phyloP scores from a whole-genome alignment of 2,888 invertebrate species.

The Drosophila sordidapex region DNA sequence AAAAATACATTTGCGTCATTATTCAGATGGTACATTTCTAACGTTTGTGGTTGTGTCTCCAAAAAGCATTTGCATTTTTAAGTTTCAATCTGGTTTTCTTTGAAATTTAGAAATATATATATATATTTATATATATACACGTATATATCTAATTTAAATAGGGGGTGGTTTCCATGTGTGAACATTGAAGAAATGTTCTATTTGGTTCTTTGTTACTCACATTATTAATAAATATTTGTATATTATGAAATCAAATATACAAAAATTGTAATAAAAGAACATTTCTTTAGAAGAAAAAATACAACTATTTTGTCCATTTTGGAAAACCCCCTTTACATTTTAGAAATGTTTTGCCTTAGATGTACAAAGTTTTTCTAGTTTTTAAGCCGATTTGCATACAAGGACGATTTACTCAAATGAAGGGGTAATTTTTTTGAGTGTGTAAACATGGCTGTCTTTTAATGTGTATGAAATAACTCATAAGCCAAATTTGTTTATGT shows the following conservation, averaged over 20 bases:
- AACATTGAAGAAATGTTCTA: neutral
- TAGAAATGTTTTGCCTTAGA: neutral
- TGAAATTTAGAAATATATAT: too few relatives aligned
- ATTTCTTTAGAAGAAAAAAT: neutral
- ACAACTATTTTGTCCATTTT: neutral
- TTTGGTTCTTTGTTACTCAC: neutral
- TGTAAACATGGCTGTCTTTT: neutral
- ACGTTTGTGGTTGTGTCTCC: neutral
- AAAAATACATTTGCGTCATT: neutral
- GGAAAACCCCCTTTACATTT: neutral
- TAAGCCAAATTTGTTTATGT: conserved; percentile 40
- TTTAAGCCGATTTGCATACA: neutral
- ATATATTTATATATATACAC: too few relatives aligned
- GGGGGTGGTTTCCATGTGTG: neutral
- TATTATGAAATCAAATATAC: neutral
- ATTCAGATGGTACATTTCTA: neutral
- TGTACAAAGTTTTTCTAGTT: neutral
- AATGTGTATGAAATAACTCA: conserved; percentile 2
- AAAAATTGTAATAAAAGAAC: neutral
- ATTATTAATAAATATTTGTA: neutral
- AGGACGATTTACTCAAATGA: neutral
- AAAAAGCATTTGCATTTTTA: neutral
- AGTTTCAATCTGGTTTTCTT: neutral
- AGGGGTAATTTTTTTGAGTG: neutral
- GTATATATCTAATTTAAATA: neutral